phyloP scores from a whole-genome alignment of 2,113 vertebrate genomes.

The Psophia crepitans region DNA sequence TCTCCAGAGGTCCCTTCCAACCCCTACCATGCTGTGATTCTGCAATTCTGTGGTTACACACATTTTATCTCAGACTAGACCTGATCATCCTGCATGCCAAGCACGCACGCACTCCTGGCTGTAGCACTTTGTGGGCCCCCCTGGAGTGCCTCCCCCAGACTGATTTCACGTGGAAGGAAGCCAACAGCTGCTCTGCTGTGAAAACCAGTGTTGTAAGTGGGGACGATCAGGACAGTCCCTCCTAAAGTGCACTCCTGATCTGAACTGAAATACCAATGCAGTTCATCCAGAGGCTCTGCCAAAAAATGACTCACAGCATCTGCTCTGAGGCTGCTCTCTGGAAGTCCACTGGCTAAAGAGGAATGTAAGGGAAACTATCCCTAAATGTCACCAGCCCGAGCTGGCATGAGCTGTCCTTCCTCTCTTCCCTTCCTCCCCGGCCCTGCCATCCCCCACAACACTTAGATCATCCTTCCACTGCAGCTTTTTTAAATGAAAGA shows the following conservation, averaged over 20 bases:
- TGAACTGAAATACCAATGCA: not conserved
- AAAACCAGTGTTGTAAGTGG: not conserved
- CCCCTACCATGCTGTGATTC: no score
- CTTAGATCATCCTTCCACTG: not conserved
- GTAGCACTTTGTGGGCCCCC: not conserved
- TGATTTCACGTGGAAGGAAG: not conserved
- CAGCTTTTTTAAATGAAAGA: not conserved
- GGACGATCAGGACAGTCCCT: not conserved
- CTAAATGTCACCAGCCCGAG: not conserved
- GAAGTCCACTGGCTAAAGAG: not conserved
- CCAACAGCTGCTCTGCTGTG: not conserved
- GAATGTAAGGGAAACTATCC: not conserved
- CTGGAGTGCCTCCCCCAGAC: not conserved
- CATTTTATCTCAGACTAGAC: not conserved
- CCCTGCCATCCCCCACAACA: not conserved
- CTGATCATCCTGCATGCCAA: not conserved
- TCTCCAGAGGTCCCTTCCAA: no score
- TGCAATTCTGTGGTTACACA: no score
- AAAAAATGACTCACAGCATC: not conserved
- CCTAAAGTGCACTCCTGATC: not conserved
- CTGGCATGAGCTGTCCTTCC: not conserved
- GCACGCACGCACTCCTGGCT: fast-evolving
- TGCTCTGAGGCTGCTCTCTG: not conserved
- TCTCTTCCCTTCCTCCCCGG: not conserved
- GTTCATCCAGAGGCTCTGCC: not conserved